These are phyloP conservation scores for Mormyrus iriodes DNA, from an alignment of 2,113 vertebrate genomes.

Conservation along the genomic window DNA sequence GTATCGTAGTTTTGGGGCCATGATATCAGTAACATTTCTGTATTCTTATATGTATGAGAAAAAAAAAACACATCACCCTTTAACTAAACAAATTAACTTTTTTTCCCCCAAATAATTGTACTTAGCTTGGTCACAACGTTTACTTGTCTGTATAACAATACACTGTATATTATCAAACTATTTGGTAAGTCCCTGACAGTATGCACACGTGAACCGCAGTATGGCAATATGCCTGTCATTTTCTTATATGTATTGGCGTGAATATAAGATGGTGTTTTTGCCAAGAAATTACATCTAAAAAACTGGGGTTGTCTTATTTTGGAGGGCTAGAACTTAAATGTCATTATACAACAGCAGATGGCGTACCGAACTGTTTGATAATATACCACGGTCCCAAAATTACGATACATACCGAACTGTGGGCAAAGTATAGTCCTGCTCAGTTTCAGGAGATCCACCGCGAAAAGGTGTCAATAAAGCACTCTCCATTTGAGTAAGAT, in stretches of 20 bases:
- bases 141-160: neutral
- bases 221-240: no score
- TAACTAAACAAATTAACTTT: neutral
- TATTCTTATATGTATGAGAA: neutral
- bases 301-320: neutral
- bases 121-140: neutral
- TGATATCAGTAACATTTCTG: neutral
- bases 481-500: neutral
- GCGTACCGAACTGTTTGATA: neutral
- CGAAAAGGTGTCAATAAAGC: neutral
- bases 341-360: neutral
- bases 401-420: neutral
- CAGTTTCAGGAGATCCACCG: neutral
- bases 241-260: no score
- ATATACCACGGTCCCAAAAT: no score
- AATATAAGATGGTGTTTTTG: no score
- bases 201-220: no score
- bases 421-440: neutral
- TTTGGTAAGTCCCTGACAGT: no score
- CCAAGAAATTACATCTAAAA: no score
- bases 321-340: neutral
- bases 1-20: neutral
- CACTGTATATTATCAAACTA: neutral
- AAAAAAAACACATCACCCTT: neutral
- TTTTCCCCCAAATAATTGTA: neutral